These are phyloP conservation scores for Nebria salina DNA, from an alignment of 2,888 invertebrate species.

Conservation along the genomic window DNA sequence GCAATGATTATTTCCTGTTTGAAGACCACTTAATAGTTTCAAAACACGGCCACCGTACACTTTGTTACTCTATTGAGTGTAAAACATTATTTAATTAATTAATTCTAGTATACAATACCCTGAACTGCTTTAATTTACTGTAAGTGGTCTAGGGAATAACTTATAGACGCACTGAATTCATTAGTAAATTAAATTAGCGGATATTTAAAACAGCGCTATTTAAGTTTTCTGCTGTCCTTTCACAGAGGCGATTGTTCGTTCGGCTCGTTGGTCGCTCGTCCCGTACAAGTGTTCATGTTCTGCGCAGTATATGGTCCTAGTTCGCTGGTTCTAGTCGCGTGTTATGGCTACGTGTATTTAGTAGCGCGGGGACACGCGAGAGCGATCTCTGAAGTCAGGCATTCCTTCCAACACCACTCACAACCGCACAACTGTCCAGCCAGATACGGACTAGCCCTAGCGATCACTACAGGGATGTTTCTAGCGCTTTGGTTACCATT, in stretches of 20 bases:
- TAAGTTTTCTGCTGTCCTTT: no score
- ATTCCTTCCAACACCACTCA: conserved; percentile 65
- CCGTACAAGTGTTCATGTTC: conserved; percentile 68
- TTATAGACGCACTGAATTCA: no score
- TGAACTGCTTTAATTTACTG: no score
- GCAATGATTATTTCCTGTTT: no score
- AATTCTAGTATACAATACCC: no score
- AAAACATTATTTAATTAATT: no score
- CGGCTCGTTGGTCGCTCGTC: conserved; percentile 64
- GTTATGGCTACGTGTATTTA: conserved; percentile 72
- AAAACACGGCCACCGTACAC: no score
- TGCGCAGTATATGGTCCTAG: conserved; percentile 71
- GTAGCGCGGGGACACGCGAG: conserved; percentile 72
- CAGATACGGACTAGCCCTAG: conserved; percentile 70
- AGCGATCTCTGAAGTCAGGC: conserved; percentile 70
- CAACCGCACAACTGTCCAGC: conserved; percentile 59
- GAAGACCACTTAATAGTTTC: no score
- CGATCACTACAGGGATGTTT: conserved; percentile 71
- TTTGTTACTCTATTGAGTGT: no score
- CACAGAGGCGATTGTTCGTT: conserved; percentile 63
- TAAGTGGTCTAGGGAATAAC: no score
- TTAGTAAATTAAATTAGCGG: no score
- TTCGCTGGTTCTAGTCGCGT: conserved; percentile 67
- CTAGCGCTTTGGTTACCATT: conserved; percentile 71
- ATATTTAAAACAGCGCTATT: no score